Evolutionary conservation across 2,113 vertebrate genomes (phyloP).

Genomic region (Coptodon bakossiorum): DNA sequence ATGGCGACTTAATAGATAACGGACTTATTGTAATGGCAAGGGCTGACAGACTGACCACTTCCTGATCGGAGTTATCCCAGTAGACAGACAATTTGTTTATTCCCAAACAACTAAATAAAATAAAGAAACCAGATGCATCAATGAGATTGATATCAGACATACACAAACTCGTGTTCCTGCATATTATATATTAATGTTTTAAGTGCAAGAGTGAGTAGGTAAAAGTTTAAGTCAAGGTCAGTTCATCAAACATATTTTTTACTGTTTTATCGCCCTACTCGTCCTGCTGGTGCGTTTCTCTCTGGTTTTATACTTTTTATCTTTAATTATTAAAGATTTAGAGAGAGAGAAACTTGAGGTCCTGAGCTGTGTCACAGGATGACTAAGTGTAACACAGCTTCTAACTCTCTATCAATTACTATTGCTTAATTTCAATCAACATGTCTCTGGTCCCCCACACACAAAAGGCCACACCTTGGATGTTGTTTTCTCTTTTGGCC

Average conservation of each 20-base stretch:
- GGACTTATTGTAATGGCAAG: too few species aligned
- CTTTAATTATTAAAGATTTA: neutral
- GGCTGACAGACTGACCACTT: too few species aligned
- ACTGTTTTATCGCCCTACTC: neutral
- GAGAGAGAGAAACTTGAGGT: neutral
- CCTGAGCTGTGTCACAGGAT: neutral
- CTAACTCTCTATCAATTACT: neutral
- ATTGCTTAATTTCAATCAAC: neutral
- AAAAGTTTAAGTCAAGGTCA: neutral
- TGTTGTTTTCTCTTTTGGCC: neutral
- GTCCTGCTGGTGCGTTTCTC: neutral
- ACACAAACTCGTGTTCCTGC: neutral
- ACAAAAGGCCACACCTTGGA: neutral
- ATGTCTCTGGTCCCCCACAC: neutral
- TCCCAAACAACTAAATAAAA: too few species aligned
- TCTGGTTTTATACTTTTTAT: neutral
- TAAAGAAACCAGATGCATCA: too few species aligned
- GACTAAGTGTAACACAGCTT: neutral
- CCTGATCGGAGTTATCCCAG: too few species aligned
- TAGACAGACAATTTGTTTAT: too few species aligned
- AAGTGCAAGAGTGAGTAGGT: neutral
- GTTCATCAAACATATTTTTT: neutral
- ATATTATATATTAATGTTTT: neutral
- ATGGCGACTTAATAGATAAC: too few species aligned
- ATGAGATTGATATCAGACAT: neutral